Evolutionary conservation across 1,140 invertebrate genomes (phyloP), one percentile per base, ranked within the genome.

Genomic region (Agrilus planipennis): DNA sequence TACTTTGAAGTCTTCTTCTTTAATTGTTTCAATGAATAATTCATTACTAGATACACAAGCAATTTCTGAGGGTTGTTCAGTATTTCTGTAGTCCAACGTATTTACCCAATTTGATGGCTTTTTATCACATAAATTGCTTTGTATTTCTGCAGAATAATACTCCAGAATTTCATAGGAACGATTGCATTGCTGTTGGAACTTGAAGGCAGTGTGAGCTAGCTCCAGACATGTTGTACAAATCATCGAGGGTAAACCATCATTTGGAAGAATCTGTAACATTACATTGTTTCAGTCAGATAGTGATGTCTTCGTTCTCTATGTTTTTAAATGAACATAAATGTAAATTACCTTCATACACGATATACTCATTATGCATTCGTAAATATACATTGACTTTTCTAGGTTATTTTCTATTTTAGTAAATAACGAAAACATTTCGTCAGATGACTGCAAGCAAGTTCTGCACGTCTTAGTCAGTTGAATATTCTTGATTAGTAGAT

Each of bases 111-210:
- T n/a, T n/a, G n/a, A n/a, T n/a, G n/a, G n/a, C n/a, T n/a, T n/a
- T n/a, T n/a, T n/a, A 3, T 23, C 34, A 23, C 3, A 20, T n/a
- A 12, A 18, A 9, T 36, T 36, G 20, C 16, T 16, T 28, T 51
- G 44, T 39, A 38, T 20, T 17, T 44, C 25, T 9, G 12, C 10
- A 17, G 52, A 12, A 39, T 48, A 55, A 9, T 34, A 28, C 18
- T 53, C 44, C 16, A 53, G 36, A 30, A 52, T 43, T 23, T 29
- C 11, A 39, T 55, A 47, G 1, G 53, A 51, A 7, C 36, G 34
- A 22, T 53, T 53, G 29, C 51, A 53, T 28, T 51, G 49, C 32
- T 49, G 46, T 39, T 54, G 52, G 31, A 56, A 56, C 39, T 45
- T 48, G 22, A 46, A 51, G 7, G 45, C 38, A 17, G 37, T 41